Evolutionary conservation across 2,888 invertebrate species (phyloP).

Genomic region (Drosophila differens): DNA sequence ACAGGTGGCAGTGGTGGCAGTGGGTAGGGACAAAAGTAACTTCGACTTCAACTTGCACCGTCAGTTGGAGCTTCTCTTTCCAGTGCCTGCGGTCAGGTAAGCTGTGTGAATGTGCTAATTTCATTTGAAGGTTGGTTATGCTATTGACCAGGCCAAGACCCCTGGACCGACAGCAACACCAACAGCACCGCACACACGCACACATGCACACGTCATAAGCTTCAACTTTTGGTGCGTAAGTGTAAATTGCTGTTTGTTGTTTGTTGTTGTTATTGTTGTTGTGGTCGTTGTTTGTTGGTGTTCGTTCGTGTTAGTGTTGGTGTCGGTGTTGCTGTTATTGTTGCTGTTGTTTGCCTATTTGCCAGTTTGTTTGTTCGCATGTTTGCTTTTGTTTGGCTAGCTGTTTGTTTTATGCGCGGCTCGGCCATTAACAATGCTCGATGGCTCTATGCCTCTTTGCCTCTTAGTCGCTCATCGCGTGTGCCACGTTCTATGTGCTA

Average conservation of each 20-base stretch:
- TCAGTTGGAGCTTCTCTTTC: not conserved
- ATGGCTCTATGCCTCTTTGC: constrained; percentile 47
- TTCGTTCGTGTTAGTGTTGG: constrained; percentile 24
- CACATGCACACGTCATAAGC: constrained; percentile 70
- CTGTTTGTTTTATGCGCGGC: constrained; percentile 74
- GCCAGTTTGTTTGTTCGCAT: constrained; percentile 62
- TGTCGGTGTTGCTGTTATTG: constrained; percentile 59
- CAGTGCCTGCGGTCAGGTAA: constrained; percentile 73
- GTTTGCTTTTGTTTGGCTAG: constrained; percentile 61
- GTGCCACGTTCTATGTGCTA: constrained; percentile 18
- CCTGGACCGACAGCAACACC: constrained; percentile 18
- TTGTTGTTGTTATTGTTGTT: constrained; percentile 38
- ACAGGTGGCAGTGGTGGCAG: not conserved
- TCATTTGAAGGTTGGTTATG: constrained; percentile 81
- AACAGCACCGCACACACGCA: constrained; percentile 1
- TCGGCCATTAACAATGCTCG: constrained; percentile 71
- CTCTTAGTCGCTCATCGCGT: constrained; percentile 34
- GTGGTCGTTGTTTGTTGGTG: constrained; percentile 33
- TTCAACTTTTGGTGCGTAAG: constrained; percentile 77
- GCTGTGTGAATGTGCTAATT: constrained; percentile 78
- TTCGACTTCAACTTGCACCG: constrained; percentile 9
- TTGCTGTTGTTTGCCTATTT: constrained; percentile 52
- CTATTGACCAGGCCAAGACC: constrained; percentile 66
- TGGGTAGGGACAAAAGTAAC: constrained; percentile 22
- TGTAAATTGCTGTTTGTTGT: constrained; percentile 77